phyloP scores from a whole-genome alignment of 2,888 invertebrate species.

The Colletes collaris region DNA sequence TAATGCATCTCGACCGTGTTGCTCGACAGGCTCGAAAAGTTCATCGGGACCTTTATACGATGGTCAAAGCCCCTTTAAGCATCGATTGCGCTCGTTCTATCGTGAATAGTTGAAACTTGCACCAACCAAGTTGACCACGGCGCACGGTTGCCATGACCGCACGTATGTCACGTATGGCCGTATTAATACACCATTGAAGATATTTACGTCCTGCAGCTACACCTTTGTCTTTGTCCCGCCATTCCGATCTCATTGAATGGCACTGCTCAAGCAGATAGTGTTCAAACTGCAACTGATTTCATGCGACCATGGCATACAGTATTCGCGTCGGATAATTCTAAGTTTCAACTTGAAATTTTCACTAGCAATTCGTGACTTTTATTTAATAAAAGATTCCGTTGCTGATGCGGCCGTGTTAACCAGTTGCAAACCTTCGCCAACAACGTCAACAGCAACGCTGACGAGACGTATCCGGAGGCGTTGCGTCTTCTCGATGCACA shows the following conservation, averaged over 20 bases:
- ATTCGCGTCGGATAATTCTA: too few relatives aligned
- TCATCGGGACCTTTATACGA: slow-evolving; percentile 49
- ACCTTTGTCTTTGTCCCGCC: slow-evolving; percentile 10
- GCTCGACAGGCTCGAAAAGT: slow-evolving; percentile 32
- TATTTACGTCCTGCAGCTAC: slow-evolving; percentile 31
- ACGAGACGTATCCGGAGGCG: slow-evolving; percentile 34
- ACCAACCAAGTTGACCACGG: slow-evolving; percentile 47
- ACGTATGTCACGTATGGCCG: slow-evolving; percentile 1
- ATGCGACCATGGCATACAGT: too few relatives aligned
- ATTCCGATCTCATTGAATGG: slow-evolving; percentile 14
- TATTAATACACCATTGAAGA: slow-evolving; percentile 28
- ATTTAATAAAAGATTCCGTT: not conserved
- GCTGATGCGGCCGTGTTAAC: slow-evolving; percentile 38
- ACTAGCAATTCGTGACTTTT: too few relatives aligned
- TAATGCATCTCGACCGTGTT: slow-evolving; percentile 24
- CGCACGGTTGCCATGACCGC: slow-evolving; percentile 5
- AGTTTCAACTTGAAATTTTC: too few relatives aligned
- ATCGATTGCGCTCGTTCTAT: slow-evolving; percentile 61
- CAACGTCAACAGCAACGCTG: slow-evolving; percentile 25
- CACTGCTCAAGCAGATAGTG: not conserved
- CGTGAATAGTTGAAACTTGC: slow-evolving; percentile 60
- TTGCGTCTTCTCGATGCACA: slow-evolving; percentile 41
- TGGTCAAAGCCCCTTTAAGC: slow-evolving; percentile 64
- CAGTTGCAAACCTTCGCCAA: slow-evolving; percentile 38
- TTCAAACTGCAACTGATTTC: not conserved